A percentile compares a stretch with the other conserved stretches of the same genome.
Conservation (phyloP, 23 tunicate species). For the Styela plicata region DNA sequence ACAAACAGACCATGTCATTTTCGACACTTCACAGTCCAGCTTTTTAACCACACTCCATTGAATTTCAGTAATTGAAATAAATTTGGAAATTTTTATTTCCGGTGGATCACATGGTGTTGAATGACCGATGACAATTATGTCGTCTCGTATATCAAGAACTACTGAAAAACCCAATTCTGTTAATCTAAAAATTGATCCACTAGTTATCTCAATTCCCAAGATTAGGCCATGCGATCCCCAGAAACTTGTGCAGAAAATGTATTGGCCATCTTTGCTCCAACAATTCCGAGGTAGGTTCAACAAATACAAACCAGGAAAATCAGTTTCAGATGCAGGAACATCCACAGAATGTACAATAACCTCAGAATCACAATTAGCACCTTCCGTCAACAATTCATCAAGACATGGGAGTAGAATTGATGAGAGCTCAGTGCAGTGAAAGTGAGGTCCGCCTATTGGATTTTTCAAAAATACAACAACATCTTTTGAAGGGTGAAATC, state of each 20-base stretch:
- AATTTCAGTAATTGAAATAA: neutral
- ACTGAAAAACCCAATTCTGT: slow-evolving; percentile 36
- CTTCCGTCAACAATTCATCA: no score
- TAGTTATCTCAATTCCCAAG: slow-evolving; percentile 27
- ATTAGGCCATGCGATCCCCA: slow-evolving; percentile 32
- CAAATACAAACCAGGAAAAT: slow-evolving; percentile 53
- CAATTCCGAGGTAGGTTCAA: slow-evolving; percentile 17
- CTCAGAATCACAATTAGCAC: neutral
- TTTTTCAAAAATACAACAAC: slow-evolving; percentile 48
- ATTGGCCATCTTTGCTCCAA: slow-evolving; percentile 28
- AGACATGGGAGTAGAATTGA: neutral
- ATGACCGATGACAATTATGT: slow-evolving; percentile 41
- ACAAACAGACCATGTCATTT: slow-evolving; percentile 35
- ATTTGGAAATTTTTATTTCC: slow-evolving; percentile 19
- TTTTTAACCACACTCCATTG: slow-evolving; percentile 32
- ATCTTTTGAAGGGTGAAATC: slow-evolving; percentile 39
- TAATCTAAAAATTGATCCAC: slow-evolving; percentile 37
- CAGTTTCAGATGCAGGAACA: neutral
- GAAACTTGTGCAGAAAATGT: slow-evolving; percentile 10
- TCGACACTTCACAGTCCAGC: slow-evolving; percentile 5
- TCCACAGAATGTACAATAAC: slow-evolving; percentile 43
- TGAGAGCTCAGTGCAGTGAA: slow-evolving; percentile 56
- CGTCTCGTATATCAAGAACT: slow-evolving; percentile 35
- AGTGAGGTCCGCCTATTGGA: slow-evolving; percentile 61
- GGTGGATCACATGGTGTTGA: slow-evolving; percentile 59